These are phyloP conservation scores for Drosophila rellima DNA, from an alignment of 2,888 invertebrate species.

Conservation along the genomic window DNA sequence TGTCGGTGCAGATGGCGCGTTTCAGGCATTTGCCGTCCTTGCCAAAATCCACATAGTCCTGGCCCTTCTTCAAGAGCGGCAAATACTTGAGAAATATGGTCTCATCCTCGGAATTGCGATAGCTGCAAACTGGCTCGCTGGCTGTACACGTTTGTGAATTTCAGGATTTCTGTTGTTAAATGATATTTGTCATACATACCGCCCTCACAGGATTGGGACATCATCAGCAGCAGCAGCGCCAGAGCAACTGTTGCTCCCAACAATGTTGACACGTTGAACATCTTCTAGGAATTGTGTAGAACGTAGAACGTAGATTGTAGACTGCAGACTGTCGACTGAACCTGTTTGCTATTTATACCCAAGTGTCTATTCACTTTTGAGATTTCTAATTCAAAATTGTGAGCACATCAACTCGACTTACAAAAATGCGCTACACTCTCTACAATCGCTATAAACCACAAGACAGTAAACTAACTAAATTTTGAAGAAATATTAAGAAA, in stretches of 20 bases:
- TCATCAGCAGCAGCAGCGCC: conserved; percentile 36
- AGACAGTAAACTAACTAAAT: too few species aligned
- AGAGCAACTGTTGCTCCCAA: conserved; percentile 15
- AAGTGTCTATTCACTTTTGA: conserved; percentile 1
- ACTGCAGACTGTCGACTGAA: conserved; percentile 34
- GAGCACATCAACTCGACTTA: conserved; percentile 3
- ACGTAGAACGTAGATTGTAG: neutral
- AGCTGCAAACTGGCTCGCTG: conserved; percentile 79
- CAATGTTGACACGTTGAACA: conserved; percentile 40
- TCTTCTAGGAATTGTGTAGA: conserved; percentile 36
- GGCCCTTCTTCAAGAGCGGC: conserved; percentile 68
- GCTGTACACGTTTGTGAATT: conserved; percentile 30
- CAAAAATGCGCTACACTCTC: neutral
- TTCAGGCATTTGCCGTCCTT: conserved; percentile 80
- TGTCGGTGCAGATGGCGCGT: conserved; percentile 78
- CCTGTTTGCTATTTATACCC: conserved; percentile 72
- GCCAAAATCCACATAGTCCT: conserved; percentile 83
- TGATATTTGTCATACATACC: conserved; percentile 11
- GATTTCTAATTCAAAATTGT: conserved; percentile 36
- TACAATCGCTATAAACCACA: neutral
- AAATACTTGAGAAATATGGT: conserved; percentile 82
- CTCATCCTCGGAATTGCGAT: conserved; percentile 77
- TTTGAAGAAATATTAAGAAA: too few species aligned
- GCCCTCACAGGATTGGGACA: conserved; percentile 15
- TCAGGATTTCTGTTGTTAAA: neutral